These are phyloP conservation scores for Champsocephalus esox DNA, from an alignment of 2,797 vertebrate genomes.

Conservation along the genomic window DNA sequence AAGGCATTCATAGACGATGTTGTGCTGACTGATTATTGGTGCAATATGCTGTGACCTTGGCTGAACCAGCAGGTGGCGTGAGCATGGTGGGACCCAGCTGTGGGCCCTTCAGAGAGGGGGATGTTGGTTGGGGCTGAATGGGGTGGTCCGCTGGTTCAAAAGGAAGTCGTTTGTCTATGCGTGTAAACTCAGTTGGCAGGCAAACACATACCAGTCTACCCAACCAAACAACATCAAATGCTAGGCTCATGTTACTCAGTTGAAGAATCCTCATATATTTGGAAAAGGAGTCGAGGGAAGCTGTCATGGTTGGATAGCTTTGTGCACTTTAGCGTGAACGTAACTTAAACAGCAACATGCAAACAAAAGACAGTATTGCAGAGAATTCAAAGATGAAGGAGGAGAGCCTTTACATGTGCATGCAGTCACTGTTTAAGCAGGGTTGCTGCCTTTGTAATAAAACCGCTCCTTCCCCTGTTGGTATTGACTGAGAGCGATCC, in stretches of 20 bases:
- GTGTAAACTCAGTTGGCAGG: slow-evolving; percentile 6
- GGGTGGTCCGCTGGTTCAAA: slow-evolving; percentile 6
- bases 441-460: slow-evolving; percentile 32
- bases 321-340: slow-evolving; percentile 20
- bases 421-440: slow-evolving; percentile 33
- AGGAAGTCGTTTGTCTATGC: slow-evolving; percentile 24
- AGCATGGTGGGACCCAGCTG: slow-evolving; percentile 29
- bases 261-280: slow-evolving; percentile 20
- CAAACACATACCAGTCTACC: background rate
- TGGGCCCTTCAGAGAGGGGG: slow-evolving; percentile 16
- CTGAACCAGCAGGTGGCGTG: slow-evolving; percentile 76
- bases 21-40: slow-evolving; percentile 14
- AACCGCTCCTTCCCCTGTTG: slow-evolving; percentile 9
- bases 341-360: slow-evolving; percentile 12
- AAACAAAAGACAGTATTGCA: slow-evolving; percentile 15
- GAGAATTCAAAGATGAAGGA: slow-evolving; percentile 12
- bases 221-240: slow-evolving; percentile 3
- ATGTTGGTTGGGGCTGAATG: slow-evolving; percentile 14
- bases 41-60: slow-evolving; percentile 45
- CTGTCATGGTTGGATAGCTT: slow-evolving; percentile 16
- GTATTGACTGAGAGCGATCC: slow-evolving; percentile 12
- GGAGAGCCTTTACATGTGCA: slow-evolving; percentile 45
- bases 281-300: background rate
- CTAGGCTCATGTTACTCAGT: slow-evolving; percentile 2
- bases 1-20: background rate